Percentiles rank a stretch among this genome's conserved stretches.
These are phyloP conservation scores for Actinia equina DNA, from an alignment of 64 coral and sea anemone genomes.

Conservation along the genomic window DNA sequence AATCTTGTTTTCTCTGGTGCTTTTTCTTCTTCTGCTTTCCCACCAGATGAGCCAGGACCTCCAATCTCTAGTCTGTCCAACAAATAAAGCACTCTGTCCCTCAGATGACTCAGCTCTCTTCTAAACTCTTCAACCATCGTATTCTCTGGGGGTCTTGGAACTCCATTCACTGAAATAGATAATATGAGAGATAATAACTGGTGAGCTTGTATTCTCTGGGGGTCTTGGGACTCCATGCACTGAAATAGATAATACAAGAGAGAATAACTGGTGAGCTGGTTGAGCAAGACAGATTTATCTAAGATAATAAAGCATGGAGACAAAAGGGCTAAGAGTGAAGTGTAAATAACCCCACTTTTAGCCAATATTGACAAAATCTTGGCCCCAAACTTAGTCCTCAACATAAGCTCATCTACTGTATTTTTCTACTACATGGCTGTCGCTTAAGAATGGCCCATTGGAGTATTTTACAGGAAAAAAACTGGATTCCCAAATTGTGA, in stretches of 20 bases:
- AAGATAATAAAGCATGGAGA: no score
- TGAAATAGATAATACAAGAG: not conserved
- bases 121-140: constrained; percentile 87
- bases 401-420: no score
- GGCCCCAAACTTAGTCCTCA: no score
- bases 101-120: constrained; percentile 71
- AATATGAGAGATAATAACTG: not conserved
- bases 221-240: constrained; percentile 90
- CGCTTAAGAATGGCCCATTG: no score
- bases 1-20: not conserved
- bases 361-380: no score
- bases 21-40: constrained; percentile 25
- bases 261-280: no score
- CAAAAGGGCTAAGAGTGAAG: no score
- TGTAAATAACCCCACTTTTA: no score
- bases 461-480: no score
- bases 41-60: not conserved
- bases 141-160: constrained; percentile 87
- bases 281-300: no score
- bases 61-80: constrained; percentile 69
- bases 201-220: constrained; percentile 49
- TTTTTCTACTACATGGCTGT: no score
- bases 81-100: constrained; percentile 82
- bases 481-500: no score
- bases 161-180: constrained; percentile 69